phyloP scores from a whole-genome alignment of 2,797 vertebrate genomes.

The Alauda arvensis region DNA sequence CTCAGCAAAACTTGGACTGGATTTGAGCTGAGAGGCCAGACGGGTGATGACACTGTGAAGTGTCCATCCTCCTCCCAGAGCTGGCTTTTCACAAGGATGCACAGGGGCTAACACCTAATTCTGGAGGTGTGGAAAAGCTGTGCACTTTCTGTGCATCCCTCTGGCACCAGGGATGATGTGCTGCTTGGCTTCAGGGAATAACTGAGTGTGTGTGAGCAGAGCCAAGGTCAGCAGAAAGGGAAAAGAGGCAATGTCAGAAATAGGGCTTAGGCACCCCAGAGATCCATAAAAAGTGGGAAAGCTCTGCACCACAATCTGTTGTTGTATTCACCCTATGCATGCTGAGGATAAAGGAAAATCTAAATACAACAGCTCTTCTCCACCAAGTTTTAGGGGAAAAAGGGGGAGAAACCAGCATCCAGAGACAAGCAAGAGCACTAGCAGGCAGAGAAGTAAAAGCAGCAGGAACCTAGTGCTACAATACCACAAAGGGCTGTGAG shows the following conservation, averaged over 20 bases:
- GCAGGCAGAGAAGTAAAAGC: neutral
- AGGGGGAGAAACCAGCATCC: neutral
- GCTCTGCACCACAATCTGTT: neutral
- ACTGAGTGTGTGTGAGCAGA: neutral
- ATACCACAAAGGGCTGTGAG: accelerated
- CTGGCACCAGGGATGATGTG: neutral
- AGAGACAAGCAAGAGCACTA: neutral
- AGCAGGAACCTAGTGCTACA: neutral
- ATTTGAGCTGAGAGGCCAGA: neutral
- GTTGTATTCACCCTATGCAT: neutral
- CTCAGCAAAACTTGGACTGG: neutral
- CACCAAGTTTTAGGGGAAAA: neutral
- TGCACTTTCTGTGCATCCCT: neutral
- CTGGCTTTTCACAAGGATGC: neutral
- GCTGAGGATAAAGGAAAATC: neutral
- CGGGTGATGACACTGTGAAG: neutral
- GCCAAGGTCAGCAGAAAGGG: neutral
- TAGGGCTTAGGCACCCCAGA: neutral
- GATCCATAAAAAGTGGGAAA: neutral
- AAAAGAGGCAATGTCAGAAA: neutral
- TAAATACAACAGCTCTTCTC: neutral
- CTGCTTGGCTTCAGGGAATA: neutral
- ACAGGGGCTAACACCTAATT: neutral
- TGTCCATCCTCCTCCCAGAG: neutral
- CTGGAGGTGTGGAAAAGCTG: neutral